Evolutionary conservation across 2,888 invertebrate species (phyloP).

Genomic region (Mesorhabditis sp.): DNA sequence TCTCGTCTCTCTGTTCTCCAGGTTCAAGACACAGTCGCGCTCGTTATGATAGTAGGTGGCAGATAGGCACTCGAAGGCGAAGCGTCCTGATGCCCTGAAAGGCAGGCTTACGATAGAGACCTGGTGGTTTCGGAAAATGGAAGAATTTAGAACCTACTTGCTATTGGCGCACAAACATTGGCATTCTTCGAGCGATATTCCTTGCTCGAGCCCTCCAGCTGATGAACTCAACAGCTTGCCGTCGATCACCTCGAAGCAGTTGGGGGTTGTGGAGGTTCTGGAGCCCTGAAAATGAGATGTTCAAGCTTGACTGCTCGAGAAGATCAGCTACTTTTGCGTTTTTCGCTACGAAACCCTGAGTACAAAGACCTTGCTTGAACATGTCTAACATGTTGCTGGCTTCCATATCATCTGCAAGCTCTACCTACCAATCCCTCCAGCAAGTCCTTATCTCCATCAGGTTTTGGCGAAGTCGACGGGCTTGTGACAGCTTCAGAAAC

Average conservation of each 20-base stretch:
- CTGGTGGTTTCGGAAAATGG: neutral
- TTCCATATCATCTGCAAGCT: neutral
- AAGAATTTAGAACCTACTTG: conserved; percentile 27
- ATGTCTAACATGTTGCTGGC: no score
- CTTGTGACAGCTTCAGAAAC: neutral
- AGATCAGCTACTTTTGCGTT: no score
- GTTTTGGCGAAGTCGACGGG: neutral
- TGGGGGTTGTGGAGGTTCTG: neutral
- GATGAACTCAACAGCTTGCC: conserved; percentile 45
- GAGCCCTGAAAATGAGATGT: neutral
- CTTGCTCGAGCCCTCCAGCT: conserved; percentile 54
- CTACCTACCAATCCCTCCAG: neutral
- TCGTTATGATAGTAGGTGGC: conserved; percentile 56
- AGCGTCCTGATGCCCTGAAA: conserved; percentile 46
- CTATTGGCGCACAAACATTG: conserved; percentile 56
- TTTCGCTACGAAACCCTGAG: no score
- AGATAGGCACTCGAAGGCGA: conserved; percentile 55
- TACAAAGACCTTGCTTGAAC: no score
- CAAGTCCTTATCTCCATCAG: neutral
- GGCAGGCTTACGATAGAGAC: neutral
- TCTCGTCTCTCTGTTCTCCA: conserved; percentile 37
- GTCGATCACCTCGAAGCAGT: conserved; percentile 42
- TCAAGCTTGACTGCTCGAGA: no score
- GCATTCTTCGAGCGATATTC: conserved; percentile 52
- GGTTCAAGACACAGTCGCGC: conserved; percentile 53